Base-by-base conservation (phyloP, 2,888 invertebrate species). In the Malthinus seriepunctatus region DNA sequence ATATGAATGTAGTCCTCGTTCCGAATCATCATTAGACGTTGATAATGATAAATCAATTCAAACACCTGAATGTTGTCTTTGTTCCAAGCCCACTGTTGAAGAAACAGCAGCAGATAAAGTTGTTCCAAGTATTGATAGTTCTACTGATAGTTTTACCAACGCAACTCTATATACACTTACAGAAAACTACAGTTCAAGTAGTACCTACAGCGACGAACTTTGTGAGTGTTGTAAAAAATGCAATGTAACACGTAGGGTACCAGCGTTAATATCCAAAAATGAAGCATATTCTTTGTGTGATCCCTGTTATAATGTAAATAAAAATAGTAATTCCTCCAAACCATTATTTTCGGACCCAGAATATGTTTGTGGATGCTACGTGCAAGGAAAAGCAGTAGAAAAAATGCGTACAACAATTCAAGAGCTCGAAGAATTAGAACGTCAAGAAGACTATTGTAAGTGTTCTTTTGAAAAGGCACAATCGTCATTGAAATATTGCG, bases 381-480 rank as follows among this genome's bases (percentile, higher is more conserved):
- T 3, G 1, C 32, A 23, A 42, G 1, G 8, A 8, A 33, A 50
- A 1, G 57, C 57, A n/a, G 35, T 63, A 23, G 32, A 64, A 8
- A 49, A 63, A 46, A 67, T 62, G 8, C 56, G 58, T 33, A 47
- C 54, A 11, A 62, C 67, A 76, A 79, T 70, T 69, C 74, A 80
- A 3, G 78, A 79, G 61, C 74, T 77, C 51, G 79, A 80, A 32
- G 76, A 79, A 15, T 69, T 73, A 33, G 63, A 63, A 59, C 48
- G 46, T 7, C 62, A 60, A 44, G 62, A 57, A n/a, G 49, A 70
- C 3, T 48, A 76, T 68, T 49, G 77, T 51, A 47, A 55, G 67
- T 54, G 65, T 74, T 10, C 37, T 11, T 34, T 52, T 31, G 31
- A 48, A 6, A 15, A 31, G 12, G 9, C 12, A n/a, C 34, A 12